These are phyloP conservation scores for Elymnias hypermnestra DNA, from an alignment of 1,140 invertebrate genomes.

Conservation along the genomic window DNA sequence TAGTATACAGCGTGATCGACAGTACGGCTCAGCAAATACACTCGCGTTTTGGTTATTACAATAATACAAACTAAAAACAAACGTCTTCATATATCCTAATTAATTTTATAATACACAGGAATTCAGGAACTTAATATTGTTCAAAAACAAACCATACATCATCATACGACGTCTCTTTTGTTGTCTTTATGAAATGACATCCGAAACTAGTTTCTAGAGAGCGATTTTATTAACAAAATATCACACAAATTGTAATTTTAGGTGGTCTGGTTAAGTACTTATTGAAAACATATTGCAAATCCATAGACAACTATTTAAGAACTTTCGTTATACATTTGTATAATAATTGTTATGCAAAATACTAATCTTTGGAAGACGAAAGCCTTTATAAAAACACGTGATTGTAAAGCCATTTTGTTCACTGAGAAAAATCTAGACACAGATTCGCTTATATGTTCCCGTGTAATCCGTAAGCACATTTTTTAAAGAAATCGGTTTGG, in stretches of 20 bases:
- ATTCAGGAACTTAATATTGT: constrained; percentile 39
- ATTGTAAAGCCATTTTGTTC: constrained; percentile 20
- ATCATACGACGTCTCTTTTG: constrained; percentile 14
- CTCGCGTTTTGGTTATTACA: constrained; percentile 16
- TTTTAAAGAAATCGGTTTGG: no score
- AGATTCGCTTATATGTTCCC: no score
- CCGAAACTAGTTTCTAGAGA: constrained; percentile 60
- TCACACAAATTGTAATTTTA: constrained; percentile 52
- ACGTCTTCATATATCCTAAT: constrained; percentile 11
- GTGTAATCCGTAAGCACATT: no score
- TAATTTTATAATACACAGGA: constrained; percentile 17
- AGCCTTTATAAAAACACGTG: constrained; percentile 6
- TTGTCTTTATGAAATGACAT: constrained; percentile 27
- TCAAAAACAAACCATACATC: constrained; percentile 14
- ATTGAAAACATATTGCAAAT: constrained; percentile 34
- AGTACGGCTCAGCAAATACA: constrained; percentile 55
- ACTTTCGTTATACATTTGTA: constrained; percentile 12
- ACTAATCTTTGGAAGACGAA: constrained; percentile 23
- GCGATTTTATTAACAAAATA: constrained; percentile 60
- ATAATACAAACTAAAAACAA: constrained; percentile 16
- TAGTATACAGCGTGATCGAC: constrained; percentile 47
- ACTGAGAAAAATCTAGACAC: no score
- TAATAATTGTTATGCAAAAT: constrained; percentile 13
- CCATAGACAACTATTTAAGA: constrained; percentile 15
- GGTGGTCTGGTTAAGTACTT: constrained; percentile 69